Evolutionary conservation across 2,797 vertebrate genomes (phyloP).

Genomic region (Falco cherrug): DNA sequence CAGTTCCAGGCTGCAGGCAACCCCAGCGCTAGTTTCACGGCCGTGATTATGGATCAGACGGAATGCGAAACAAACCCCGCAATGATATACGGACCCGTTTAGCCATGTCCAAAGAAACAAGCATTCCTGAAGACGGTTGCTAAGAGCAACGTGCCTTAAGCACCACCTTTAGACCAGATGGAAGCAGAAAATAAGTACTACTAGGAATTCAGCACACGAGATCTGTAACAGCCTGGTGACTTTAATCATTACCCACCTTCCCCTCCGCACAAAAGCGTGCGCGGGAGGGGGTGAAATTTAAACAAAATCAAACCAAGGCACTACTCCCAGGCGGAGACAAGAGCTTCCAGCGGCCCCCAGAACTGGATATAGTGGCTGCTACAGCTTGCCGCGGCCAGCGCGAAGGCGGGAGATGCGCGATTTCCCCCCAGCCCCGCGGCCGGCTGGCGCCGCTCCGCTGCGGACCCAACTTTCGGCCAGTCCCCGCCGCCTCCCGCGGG

Average conservation of each 20-base stretch:
- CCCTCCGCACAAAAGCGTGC: neutral
- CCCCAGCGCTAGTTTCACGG: neutral
- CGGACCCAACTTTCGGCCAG: no score
- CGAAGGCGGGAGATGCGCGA: neutral
- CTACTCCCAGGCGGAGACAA: neutral
- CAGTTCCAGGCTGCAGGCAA: neutral
- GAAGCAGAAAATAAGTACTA: conserved; percentile 41
- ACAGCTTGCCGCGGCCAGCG: neutral
- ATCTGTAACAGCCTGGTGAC: conserved; percentile 24
- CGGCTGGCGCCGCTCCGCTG: neutral
- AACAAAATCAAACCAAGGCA: neutral
- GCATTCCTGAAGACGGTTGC: conserved; percentile 81
- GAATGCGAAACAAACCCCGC: neutral
- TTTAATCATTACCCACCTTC: conserved; percentile 36
- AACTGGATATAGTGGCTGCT: neutral
- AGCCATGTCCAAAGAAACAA: conserved; percentile 68
- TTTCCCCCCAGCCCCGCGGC: rapidly evolving
- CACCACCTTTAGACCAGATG: conserved; percentile 70
- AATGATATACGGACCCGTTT: conserved; percentile 28
- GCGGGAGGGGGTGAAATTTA: neutral
- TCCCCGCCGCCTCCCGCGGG: no score
- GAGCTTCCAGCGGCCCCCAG: neutral
- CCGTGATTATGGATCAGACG: neutral
- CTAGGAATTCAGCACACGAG: conserved; percentile 43
- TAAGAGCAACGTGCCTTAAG: conserved; percentile 82